Percentiles rank a stretch among this genome's conserved stretches.
Conservation (phyloP, 2,888 invertebrate genomes). For the Pecten maximus region DNA sequence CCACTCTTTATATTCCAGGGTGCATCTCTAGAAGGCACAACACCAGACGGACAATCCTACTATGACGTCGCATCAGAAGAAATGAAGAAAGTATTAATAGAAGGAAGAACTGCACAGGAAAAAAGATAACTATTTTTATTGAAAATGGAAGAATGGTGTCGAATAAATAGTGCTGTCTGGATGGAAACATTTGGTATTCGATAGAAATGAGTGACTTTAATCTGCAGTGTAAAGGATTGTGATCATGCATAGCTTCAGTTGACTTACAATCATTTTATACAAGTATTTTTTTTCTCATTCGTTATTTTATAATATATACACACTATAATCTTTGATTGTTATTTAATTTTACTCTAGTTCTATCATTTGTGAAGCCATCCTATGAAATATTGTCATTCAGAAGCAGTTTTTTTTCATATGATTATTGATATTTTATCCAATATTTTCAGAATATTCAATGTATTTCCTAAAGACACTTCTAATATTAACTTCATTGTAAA, state of each 20-base stretch:
- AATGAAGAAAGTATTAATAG: constrained; percentile 90
- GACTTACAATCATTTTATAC: constrained; percentile 26
- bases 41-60: constrained; percentile 94
- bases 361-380: background rate
- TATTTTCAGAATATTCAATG: no score
- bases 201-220: background rate
- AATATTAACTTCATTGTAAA: no score
- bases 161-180: background rate
- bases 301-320: background rate
- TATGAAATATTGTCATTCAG: background rate
- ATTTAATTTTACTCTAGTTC: background rate
- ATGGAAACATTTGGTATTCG: background rate
- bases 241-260: background rate
- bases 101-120: background rate
- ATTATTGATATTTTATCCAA: background rate
- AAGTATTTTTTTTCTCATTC: background rate
- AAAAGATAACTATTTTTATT: background rate
- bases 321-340: background rate
- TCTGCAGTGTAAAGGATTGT: background rate
- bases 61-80: constrained; percentile 94
- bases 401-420: background rate
- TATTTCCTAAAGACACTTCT: no score
- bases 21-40: constrained; percentile 90
- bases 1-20: constrained; percentile 85
- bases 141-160: background rate